These are phyloP conservation scores for Teinopalpus imperialis DNA, from an alignment of 2,888 invertebrate species.

Conservation along the genomic window DNA sequence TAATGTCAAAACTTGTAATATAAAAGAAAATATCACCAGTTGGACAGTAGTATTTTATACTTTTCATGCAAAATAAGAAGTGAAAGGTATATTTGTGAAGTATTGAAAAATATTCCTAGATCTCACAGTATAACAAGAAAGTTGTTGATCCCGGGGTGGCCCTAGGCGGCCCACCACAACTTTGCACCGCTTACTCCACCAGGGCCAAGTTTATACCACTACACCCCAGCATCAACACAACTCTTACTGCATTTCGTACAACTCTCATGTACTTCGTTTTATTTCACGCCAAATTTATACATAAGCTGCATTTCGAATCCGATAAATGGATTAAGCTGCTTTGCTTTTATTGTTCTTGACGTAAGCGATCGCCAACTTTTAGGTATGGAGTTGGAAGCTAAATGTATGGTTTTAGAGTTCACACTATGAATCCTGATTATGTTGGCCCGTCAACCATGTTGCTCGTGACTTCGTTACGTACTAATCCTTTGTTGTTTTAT, in stretches of 20 bases:
- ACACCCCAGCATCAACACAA: slow-evolving; percentile 37
- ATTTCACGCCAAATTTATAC: slow-evolving; percentile 66
- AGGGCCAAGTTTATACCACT: slow-evolving; percentile 37
- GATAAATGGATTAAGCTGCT: slow-evolving; percentile 46
- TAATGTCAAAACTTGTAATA: no score
- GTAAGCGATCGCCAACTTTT: slow-evolving; percentile 23
- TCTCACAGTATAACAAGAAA: slow-evolving; percentile 33
- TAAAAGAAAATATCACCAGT: no score
- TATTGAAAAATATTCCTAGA: neutral
- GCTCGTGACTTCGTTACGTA: slow-evolving; percentile 14
- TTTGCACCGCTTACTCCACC: slow-evolving; percentile 27
- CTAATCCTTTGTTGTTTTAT: slow-evolving; percentile 8
- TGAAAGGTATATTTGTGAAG: no score
- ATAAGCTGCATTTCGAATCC: slow-evolving; percentile 46
- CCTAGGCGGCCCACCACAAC: slow-evolving; percentile 36
- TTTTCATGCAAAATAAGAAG: no score
- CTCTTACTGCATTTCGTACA: slow-evolving; percentile 47
- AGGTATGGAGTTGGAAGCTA: slow-evolving; percentile 18
- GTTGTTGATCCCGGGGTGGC: slow-evolving; percentile 42
- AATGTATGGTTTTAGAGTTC: slow-evolving; percentile 15
- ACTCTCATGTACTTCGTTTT: slow-evolving; percentile 65
- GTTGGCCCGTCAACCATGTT: neutral
- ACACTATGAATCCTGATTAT: slow-evolving; percentile 13
- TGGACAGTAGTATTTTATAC: no score
- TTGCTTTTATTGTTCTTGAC: slow-evolving; percentile 37